A percentile compares a stretch with the other conserved stretches of the same genome.
These are phyloP conservation scores for Hemitrygon akajei DNA, from an alignment of 2,797 vertebrate genomes.

Conservation along the genomic window DNA sequence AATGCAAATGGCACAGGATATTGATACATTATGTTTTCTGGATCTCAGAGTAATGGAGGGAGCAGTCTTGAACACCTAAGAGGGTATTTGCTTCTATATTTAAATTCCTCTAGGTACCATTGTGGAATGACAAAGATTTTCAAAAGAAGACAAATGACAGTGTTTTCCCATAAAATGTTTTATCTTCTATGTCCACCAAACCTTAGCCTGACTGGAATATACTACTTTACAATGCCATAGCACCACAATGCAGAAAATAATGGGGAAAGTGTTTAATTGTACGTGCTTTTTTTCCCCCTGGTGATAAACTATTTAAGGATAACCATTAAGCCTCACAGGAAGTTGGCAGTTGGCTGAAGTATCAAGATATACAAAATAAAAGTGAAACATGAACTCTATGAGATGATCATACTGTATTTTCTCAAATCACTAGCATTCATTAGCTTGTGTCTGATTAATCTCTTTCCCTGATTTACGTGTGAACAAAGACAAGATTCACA, in stretches of 20 bases:
- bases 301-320: background rate
- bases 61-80: background rate
- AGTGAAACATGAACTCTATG: background rate
- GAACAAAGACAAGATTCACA: background rate
- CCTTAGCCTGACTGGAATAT: background rate
- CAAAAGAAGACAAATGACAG: background rate
- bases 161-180: background rate
- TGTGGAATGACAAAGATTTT: background rate
- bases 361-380: background rate
- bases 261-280: background rate
- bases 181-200: background rate
- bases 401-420: background rate
- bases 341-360: background rate
- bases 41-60: background rate
- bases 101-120: background rate
- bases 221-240: background rate
- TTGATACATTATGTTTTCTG: background rate
- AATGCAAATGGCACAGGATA: background rate
- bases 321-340: constrained; percentile 22
- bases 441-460: background rate
- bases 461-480: background rate
- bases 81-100: background rate
- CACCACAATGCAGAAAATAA: background rate
- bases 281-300: background rate
- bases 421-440: background rate